Conservation (phyloP, 1,140 invertebrate species). For the Danaus melanippus region DNA sequence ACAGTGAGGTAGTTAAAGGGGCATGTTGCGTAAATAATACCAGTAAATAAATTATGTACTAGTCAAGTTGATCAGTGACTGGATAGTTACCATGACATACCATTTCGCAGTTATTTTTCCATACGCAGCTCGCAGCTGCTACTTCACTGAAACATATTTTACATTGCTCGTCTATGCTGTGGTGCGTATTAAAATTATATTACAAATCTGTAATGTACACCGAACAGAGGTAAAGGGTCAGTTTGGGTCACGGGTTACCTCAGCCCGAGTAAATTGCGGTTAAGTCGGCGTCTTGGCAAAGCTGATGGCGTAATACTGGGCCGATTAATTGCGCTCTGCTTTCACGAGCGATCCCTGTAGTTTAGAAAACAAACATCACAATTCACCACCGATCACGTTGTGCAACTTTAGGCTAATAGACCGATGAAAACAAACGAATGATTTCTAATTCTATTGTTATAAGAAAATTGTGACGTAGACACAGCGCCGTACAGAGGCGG, state of each 20-base stretch:
- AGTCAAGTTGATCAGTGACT: conserved; percentile 33
- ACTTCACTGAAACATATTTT: conserved; percentile 5
- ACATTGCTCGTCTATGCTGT: conserved; percentile 20
- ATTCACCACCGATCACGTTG: conserved; percentile 1
- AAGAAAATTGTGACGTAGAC: background rate
- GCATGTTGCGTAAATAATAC: conserved; percentile 33
- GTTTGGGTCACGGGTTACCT: conserved; percentile 25
- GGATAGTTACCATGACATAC: conserved; percentile 42
- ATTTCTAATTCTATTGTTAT: too few relatives aligned
- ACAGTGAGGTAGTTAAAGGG: conserved; percentile 8
- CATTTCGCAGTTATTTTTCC: conserved; percentile 42
- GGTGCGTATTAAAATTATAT: background rate
- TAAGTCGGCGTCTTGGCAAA: conserved; percentile 29
- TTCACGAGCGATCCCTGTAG: conserved; percentile 32
- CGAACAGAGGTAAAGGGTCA: conserved; percentile 23
- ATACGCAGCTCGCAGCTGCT: conserved; percentile 11
- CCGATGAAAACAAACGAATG: background rate
- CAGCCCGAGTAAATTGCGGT: conserved; percentile 19
- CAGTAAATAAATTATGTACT: conserved; percentile 24
- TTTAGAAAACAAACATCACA: conserved; percentile 26
- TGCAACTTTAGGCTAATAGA: background rate
- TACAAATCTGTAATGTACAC: conserved; percentile 19
- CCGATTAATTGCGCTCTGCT: conserved; percentile 43
- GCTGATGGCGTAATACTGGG: conserved; percentile 33
- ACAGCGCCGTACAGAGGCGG: conserved; percentile 10